Evolutionary conservation across 2,888 invertebrate genomes (phyloP).

Genomic region (Platycnemis pennipes): DNA sequence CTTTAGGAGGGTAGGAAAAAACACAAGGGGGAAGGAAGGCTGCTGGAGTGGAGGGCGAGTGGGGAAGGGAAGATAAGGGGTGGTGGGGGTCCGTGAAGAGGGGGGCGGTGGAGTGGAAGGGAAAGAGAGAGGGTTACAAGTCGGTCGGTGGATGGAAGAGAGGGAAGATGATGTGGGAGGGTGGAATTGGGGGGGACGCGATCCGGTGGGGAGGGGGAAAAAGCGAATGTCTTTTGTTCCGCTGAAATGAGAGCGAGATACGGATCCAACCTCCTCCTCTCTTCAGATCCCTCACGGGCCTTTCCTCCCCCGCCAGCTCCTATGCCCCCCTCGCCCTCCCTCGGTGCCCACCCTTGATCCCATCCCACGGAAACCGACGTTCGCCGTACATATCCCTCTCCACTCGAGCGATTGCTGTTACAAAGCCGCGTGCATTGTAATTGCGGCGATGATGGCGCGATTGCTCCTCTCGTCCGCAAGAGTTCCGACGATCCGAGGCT

Average conservation of each 20-base stretch:
- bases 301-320: not conserved
- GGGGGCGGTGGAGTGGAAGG: not conserved
- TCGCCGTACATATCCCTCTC: not conserved
- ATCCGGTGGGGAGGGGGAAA: not conserved
- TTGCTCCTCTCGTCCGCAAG: no score
- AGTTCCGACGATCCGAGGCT: no score
- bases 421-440: no score
- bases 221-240: not conserved
- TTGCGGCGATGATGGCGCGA: no score
- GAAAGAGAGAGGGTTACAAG: not conserved
- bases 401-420: no score
- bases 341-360: no score
- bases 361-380: no score
- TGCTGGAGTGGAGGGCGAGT: not conserved
- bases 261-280: not conserved
- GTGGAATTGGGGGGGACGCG: not conserved
- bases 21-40: not conserved
- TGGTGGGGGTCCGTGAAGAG: not conserved
- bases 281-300: not conserved
- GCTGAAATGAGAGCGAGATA: not conserved
- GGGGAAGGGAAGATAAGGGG: not conserved
- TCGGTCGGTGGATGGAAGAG: not conserved
- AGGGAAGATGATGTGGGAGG: not conserved
- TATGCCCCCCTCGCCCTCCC: not conserved
- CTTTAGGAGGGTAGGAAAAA: constrained; percentile 8